Evolutionary conservation across 2,888 invertebrate genomes (phyloP), one percentile per base, ranked within the genome.

Genomic region (Xylophagus ater): DNA sequence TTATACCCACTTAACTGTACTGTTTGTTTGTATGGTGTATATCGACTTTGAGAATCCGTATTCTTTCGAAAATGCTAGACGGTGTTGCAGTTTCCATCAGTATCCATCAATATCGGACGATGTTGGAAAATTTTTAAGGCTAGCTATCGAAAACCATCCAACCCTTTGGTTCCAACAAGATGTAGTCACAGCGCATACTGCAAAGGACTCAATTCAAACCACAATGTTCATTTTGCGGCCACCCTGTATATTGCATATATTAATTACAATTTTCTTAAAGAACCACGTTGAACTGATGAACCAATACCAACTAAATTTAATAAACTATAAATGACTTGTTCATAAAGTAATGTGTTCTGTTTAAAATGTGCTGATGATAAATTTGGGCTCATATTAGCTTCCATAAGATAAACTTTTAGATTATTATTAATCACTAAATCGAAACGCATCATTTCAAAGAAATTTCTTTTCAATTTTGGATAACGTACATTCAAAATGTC

Each of bases 311-410:
- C 75, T 24, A 97, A 58, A 17, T 80, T 74, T 37, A 94, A 73
- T 19, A 87, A 57, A 62, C 83, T 89, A 60, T 81, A 90, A 9
- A 96, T 54, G 1, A 96, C 85, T 68, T 96, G 93, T 54, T 94
- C 89, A 55, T 96, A 97, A 1, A 97, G 65, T 19, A 88, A 61
- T 45, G 76, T 73, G 62, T 97, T 97, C 0, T 78, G 83, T n/a
- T 82, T 78, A 59, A 81, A 96, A 64, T 96, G 93, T 0, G 82
- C 82, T 0, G 94, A 90, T 1, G 90, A 90, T 41, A 97, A 70
- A 69, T 97, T 97, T 0, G 97, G 97, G 10, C 93, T 93, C 97
- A 97, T 96, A 57, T 97, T 97, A 1, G 90, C 94, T 68, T 97
- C 97, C 75, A 97, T 80, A 5, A 93, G 68, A 54, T 77, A 84